Conservation (phyloP, 2,888 invertebrate genomes). For the Rugalucina vietnamica region DNA sequence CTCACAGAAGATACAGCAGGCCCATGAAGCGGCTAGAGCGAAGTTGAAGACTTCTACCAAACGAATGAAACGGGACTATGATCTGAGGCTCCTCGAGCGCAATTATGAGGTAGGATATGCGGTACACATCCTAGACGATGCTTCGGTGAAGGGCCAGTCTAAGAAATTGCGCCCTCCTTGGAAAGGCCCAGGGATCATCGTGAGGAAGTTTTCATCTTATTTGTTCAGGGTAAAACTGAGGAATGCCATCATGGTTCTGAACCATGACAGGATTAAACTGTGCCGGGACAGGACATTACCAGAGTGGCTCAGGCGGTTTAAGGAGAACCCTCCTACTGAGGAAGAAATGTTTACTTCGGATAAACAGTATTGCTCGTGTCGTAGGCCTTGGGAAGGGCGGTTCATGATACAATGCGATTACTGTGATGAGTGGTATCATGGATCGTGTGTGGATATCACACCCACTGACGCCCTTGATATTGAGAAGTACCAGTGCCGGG, state of each 20-base stretch:
- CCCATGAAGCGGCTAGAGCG: constrained; percentile 15
- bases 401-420: no score
- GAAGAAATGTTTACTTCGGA: no score
- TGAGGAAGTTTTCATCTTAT: constrained; percentile 26
- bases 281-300: constrained; percentile 34
- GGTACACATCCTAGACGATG: constrained; percentile 31
- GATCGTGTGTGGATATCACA: no score
- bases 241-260: background rate
- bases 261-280: constrained; percentile 44
- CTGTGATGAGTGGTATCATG: no score
- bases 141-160: constrained; percentile 20
- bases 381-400: no score
- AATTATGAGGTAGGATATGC: constrained; percentile 32
- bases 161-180: constrained; percentile 45
- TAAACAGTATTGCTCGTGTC: no score
- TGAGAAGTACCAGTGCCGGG: no score
- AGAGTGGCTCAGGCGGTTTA: background rate
- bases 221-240: constrained; percentile 31
- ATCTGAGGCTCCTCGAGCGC: background rate
- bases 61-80: constrained; percentile 37
- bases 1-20: background rate
- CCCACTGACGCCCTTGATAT: no score
- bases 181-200: constrained; percentile 46
- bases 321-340: no score
- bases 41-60: constrained; percentile 8